phyloP scores from a whole-genome alignment of 2,113 vertebrate genomes.

The Pao palembangensis region DNA sequence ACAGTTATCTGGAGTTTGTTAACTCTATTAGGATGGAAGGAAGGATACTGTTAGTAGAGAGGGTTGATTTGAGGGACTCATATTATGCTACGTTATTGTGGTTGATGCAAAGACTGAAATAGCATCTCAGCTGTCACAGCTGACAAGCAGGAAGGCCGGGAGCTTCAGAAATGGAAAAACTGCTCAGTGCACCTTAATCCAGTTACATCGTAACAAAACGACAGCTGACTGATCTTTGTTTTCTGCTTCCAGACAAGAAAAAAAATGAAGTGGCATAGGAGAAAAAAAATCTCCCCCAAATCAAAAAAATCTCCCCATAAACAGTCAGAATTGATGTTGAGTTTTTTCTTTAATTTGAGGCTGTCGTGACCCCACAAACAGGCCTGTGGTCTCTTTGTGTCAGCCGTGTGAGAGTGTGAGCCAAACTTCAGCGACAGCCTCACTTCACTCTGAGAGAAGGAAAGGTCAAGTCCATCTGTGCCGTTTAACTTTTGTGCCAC shows the following conservation, averaged over 20 bases:
- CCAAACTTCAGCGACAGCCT: conserved; percentile 29
- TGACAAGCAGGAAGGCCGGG: conserved; percentile 33
- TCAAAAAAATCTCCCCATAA: conserved; percentile 21
- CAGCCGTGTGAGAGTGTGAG: conserved; percentile 22
- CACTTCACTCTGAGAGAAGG: conserved; percentile 10
- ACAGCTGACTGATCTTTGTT: conserved; percentile 27
- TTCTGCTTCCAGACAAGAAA: conserved; percentile 28
- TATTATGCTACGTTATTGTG: conserved; percentile 7
- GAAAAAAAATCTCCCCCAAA: conserved; percentile 5
- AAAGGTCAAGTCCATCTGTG: conserved; percentile 23
- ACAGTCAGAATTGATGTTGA: conserved; percentile 40
- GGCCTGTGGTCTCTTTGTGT: conserved; percentile 31
- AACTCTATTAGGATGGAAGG: background rate
- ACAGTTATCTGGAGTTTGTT: background rate
- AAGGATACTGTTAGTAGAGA: background rate
- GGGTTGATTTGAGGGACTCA: background rate
- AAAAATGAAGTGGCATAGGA: background rate
- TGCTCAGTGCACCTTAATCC: conserved; percentile 40
- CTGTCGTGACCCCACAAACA: conserved; percentile 32
- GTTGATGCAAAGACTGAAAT: conserved; percentile 12
- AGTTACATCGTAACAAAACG: conserved; percentile 32
- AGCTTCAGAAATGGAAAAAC: conserved; percentile 40
- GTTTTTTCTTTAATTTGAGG: conserved; percentile 16
- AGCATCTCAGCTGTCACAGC: conserved; percentile 12
- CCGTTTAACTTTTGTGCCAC: background rate